Base-by-base conservation (phyloP, 2,113 vertebrate genomes). In the Zapus hudsonius region DNA sequence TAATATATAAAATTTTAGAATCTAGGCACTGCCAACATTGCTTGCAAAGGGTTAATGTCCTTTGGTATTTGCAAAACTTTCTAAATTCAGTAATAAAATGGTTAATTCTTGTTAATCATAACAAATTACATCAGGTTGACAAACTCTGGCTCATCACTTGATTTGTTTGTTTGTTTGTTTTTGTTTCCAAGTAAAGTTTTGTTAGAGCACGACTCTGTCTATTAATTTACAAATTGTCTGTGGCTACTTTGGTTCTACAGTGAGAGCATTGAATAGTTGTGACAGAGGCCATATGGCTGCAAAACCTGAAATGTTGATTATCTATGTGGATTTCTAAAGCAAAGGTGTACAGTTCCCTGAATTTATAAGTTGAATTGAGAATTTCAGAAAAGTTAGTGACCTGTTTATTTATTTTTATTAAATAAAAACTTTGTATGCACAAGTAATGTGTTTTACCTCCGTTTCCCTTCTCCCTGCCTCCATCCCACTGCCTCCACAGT, bases 1-100 rank as follows among this genome's bases (percentile, higher is more conserved):
- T 52, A 93, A 95, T 83, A 84, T 12, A 73, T 61, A 59, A 69
- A 63, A 84, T 73, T 84, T 91, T 57, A 79, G 5, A 91, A 78
- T 25, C 89, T 25, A 75, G 36, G 2, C 31, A 93, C 92, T 93
- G 92, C 5, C 5, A 84, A 59, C 16, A 64, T 16, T 91, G 23
- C 90, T 59, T 75, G n/a, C 25, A 80, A 87, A 70, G 27, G 13
- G 4, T 42, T 47, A 90, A 89, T 47, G 9, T 73, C 29, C 29
- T 12, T 61, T 75, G 73, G 80, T 36, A 57, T 72, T 85, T 80
- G 22, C 4, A 75, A 9, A 84, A 55, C 6, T 85, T 88, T 74
- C 5, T 15, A 75, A 89, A 94, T 84, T 89, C 47, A 90, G 44
- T 78, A 59, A 84, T 17, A 94, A 90, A 83, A 15, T 25, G 23